Evolutionary conservation across 1,140 invertebrate species (phyloP).

Genomic region (Drosophila tristis): DNA sequence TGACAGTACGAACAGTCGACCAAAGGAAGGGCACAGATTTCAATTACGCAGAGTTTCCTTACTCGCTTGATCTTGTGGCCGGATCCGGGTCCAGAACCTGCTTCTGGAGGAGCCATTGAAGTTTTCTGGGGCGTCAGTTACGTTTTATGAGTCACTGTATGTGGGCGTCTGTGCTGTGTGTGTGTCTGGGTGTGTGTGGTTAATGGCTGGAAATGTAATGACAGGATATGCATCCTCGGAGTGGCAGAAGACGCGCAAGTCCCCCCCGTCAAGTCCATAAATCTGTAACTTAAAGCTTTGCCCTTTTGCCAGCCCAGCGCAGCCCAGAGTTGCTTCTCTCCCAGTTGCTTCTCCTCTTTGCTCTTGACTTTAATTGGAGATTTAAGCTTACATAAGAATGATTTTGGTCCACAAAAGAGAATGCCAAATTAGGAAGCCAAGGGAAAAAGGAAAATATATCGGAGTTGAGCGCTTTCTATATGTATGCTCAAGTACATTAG

Average conservation of each 20-base stretch:
- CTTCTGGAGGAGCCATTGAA: conserved; percentile 26
- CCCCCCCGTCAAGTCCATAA: conserved; percentile 44
- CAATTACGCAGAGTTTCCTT: conserved; percentile 44
- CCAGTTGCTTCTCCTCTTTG: conserved; percentile 2
- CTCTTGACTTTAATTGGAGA: conserved; percentile 34
- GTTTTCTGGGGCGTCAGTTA: conserved; percentile 38
- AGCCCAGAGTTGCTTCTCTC: neutral
- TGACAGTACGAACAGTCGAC: conserved; percentile 1
- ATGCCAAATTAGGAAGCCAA: conserved; percentile 23
- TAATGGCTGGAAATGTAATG: conserved; percentile 64
- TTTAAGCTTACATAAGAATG: conserved; percentile 8
- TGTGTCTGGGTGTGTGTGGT: conserved; percentile 18
- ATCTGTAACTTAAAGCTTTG: conserved; percentile 50
- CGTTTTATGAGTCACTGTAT: conserved; percentile 50
- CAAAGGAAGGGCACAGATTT: conserved; percentile 36
- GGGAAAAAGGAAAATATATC: no score
- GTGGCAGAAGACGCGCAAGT: conserved; percentile 17
- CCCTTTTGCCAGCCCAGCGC: neutral
- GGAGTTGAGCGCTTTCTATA: no score
- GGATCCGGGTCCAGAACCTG: neutral
- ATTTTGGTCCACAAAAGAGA: conserved; percentile 8
- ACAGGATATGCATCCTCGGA: conserved; percentile 56
- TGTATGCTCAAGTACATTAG: neutral
- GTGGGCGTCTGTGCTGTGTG: neutral
- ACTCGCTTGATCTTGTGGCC: neutral